Evolutionary conservation across 2,797 vertebrate species (phyloP), one percentile per base, ranked within the genome.

Genomic region (Aythya fuligula): DNA sequence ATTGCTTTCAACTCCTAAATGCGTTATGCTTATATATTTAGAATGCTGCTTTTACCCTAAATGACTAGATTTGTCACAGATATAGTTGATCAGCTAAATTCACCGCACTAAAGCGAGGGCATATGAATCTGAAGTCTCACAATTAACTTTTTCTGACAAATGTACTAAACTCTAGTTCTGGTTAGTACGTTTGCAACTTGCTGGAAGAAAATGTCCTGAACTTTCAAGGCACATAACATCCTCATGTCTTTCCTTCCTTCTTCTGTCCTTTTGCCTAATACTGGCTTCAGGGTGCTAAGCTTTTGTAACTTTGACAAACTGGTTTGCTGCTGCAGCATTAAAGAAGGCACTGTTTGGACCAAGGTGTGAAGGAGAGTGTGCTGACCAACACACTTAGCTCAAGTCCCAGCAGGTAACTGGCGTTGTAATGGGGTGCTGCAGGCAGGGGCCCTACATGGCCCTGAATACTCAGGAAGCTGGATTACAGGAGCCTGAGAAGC

Each of bases 131-230:
- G 7, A 84, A 78, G 20, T 61, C 25, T 38, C 56, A 41, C 15
- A 56, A 16, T 54, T 90, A 61, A 58, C 16, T 5, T 70, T 84
- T 86, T 90, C 22, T 85, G 49, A 39, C 77, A 60, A 57, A 43
- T 74, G 24, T 0, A 0, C 56, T 76, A 56, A 76, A 61, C 38
- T 73, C 39, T 30, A 39, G 25, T 87, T 89, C 39, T 96, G 49
- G 19, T 24, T 78, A 78, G 43, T 57, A 79, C 54, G 91, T 85
- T 67, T 65, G 38, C 36, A 80, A 1, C 39, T 83, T 85, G 5
- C 60, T 77, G 45, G 78, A 92, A 93, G 82, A 91, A 89, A 94
- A 85, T 85, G 43, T 92, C 92, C 82, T 85, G 72, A 92, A 77
- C 25, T 94, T 95, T 34, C 6, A 45, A 87, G 53, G 39, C 60